Percentiles rank a stretch among this genome's conserved stretches.
Evolutionary conservation across 2,797 vertebrate species (phyloP).

Genomic region (Psittacula echo): DNA sequence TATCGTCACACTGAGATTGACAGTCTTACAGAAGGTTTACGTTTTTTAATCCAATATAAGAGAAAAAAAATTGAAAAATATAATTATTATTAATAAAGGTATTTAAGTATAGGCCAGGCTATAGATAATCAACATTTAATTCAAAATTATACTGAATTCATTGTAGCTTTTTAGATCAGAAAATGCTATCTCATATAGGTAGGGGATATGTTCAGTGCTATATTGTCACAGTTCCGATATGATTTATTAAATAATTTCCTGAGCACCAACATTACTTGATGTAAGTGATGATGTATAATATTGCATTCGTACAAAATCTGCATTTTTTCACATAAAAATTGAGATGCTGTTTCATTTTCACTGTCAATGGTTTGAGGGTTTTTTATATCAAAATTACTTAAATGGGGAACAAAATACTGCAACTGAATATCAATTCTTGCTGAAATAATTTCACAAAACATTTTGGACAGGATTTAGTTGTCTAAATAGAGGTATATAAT

Average conservation of each 20-base stretch:
- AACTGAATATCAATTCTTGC: background rate
- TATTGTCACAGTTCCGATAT: background rate
- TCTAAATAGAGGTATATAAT: background rate
- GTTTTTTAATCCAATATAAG: background rate
- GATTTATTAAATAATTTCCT: background rate
- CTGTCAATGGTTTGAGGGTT: background rate
- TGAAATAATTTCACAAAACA: background rate
- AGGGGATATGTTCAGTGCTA: accelerated
- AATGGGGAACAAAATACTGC: background rate
- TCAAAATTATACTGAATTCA: background rate
- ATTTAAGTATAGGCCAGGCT: background rate
- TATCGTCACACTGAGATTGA: background rate
- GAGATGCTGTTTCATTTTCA: background rate
- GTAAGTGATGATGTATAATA: background rate
- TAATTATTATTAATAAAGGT: background rate
- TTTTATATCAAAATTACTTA: background rate
- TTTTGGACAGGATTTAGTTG: background rate
- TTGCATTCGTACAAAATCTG: background rate
- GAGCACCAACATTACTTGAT: background rate
- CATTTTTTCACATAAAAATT: background rate
- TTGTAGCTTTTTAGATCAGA: background rate
- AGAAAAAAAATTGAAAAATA: background rate
- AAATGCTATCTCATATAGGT: background rate
- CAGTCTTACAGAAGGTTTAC: background rate
- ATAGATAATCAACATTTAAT: background rate